Evolutionary conservation across 2,888 invertebrate genomes (phyloP), one percentile per base, ranked within the genome.

Genomic region (Pimpla rufipes): DNA sequence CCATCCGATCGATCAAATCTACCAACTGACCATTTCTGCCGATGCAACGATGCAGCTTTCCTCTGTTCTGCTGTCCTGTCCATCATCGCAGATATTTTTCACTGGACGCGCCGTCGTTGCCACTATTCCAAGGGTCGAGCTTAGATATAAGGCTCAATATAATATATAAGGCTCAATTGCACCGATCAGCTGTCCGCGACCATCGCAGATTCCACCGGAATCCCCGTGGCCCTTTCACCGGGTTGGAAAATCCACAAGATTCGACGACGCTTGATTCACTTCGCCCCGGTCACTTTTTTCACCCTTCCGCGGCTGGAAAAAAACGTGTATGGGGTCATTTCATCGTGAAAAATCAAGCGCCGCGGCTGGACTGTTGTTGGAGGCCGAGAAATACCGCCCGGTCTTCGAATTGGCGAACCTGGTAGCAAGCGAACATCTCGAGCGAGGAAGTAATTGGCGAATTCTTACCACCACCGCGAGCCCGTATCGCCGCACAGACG

Each of bases 401-500:
- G 91, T 90, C 91, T 91, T 91, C 91, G 88, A 91, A 91, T 90
- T 91, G 91, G 91, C 91, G 91, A 91, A 91, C 91, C 86, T 71
- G 55, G 64, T 82, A 91, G 73, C 88, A 89, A 89, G 91, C 68
- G 29, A 87, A 57, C 88, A 91, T 88, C 84, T 57, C 52, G 4
- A 37, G 5, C 81, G 86, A 91, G 80, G 87, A 91, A 89, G 90
- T 90, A 45, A 83, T 89, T 89, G 87, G 89, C 90, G 87, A 90
- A 89, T 89, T 87, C 79, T 71, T 29, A n/a, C 16, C 3, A 42
- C 16, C 40, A 11, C 7, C 29, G 40, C 40, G 70, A 23, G 8
- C 7, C 37, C 52, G 29, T 16, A 21, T 68, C 52, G 52, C 29
- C 5, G 40, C 52, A 13, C 0, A 68, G 35, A 52, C 52, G 11